Evolutionary conservation across 2,888 invertebrate species (phyloP).

Genomic region (Caenorhabditis angaria): DNA sequence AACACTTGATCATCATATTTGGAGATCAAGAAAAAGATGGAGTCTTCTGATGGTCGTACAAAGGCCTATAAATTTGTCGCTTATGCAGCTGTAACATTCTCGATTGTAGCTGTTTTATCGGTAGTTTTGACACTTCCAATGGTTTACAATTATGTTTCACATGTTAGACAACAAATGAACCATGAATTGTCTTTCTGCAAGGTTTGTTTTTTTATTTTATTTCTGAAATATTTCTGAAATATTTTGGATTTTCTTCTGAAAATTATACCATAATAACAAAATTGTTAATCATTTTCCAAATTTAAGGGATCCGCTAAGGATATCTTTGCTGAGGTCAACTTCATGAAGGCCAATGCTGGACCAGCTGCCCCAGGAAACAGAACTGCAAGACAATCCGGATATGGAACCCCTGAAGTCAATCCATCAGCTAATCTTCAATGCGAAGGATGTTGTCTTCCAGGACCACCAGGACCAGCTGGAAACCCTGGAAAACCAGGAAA

Average conservation of each 20-base stretch:
- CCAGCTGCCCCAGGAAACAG: constrained; percentile 60
- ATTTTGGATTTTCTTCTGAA: background rate
- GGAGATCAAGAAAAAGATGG: constrained; percentile 22
- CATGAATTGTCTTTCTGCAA: constrained; percentile 57
- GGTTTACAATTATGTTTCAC: constrained; percentile 60
- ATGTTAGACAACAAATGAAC: constrained; percentile 53
- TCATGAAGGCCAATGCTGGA: constrained; percentile 58
- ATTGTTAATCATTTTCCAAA: constrained; percentile 7
- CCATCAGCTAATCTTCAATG: constrained; percentile 57
- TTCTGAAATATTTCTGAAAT: constrained; percentile 7
- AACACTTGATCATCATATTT: constrained; percentile 34
- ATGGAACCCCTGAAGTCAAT: constrained; percentile 53
- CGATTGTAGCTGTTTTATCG: constrained; percentile 59
- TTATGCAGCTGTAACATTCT: constrained; percentile 62
- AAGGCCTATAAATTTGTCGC: constrained; percentile 66
- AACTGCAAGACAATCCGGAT: constrained; percentile 62
- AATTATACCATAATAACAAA: background rate
- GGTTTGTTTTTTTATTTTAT: constrained; percentile 22
- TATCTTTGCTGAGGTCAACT: constrained; percentile 66
- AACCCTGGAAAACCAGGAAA: constrained; percentile 55
- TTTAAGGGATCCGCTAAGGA: constrained; percentile 68
- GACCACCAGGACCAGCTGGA: constrained; percentile 69
- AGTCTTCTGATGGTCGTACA: constrained; percentile 54
- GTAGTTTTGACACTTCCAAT: constrained; percentile 63
- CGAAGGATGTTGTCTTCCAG: constrained; percentile 63